phyloP scores from a whole-genome alignment of 2,113 vertebrate species.

The Urocolius indicus region DNA sequence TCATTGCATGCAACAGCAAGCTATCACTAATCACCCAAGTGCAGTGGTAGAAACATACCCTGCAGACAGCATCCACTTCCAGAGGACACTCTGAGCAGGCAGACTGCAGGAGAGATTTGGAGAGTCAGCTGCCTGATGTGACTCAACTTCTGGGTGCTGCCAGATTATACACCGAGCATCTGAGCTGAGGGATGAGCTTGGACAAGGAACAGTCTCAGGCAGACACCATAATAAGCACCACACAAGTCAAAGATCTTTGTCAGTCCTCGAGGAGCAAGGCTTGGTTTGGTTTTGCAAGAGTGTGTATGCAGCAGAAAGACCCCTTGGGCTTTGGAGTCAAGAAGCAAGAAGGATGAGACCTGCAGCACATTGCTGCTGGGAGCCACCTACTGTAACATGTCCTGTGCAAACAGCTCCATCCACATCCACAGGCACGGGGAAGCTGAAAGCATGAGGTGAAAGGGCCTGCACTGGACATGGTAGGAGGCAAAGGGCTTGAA shows the following conservation, averaged over 20 bases:
- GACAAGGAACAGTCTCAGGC: neutral
- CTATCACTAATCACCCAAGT: neutral
- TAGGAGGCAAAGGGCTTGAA: too few species aligned
- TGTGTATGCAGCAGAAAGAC: neutral
- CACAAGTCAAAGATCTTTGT: neutral
- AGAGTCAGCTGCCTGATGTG: neutral
- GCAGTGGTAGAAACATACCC: neutral
- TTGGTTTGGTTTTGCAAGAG: neutral
- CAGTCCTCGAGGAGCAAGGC: neutral
- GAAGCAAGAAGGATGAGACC: neutral
- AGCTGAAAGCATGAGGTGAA: neutral
- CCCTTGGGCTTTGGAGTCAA: neutral
- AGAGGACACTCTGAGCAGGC: neutral
- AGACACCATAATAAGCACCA: neutral
- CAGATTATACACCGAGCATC: neutral
- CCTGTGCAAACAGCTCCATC: neutral
- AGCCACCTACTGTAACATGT: too few species aligned
- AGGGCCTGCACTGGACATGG: too few species aligned
- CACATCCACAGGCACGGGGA: neutral
- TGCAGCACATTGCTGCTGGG: neutral
- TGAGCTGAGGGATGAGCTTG: neutral
- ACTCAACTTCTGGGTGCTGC: neutral
- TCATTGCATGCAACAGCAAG: neutral
- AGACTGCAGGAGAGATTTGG: neutral
- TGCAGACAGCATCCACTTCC: neutral